A percentile compares a stretch with the other conserved stretches of the same genome.
These are phyloP conservation scores for Leptestheria dahalacensis DNA, from an alignment of 1,140 invertebrate genomes.

Conservation along the genomic window DNA sequence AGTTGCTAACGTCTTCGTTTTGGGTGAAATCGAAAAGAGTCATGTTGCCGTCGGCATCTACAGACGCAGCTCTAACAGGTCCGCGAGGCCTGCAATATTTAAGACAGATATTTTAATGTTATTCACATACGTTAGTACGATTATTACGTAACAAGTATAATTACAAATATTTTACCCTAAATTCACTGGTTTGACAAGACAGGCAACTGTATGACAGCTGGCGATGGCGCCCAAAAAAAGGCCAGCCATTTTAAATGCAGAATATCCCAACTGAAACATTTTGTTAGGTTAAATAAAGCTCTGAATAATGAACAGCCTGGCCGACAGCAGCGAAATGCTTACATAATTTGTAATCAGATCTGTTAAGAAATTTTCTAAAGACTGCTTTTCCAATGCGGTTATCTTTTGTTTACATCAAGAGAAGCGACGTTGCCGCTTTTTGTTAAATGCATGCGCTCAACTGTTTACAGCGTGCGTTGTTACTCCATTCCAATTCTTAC, in stretches of 20 bases:
- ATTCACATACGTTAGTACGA: neutral
- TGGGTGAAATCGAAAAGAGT: constrained; percentile 33
- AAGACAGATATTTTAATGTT: neutral
- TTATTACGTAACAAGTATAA: neutral
- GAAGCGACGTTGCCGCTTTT: too few relatives aligned
- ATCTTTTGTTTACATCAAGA: too few relatives aligned
- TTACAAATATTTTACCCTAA: neutral
- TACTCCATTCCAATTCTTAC: too few relatives aligned
- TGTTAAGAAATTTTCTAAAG: too few relatives aligned
- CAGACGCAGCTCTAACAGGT: neutral
- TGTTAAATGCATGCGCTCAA: too few relatives aligned
- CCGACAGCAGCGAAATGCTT: too few relatives aligned
- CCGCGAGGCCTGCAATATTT: neutral
- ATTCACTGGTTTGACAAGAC: neutral
- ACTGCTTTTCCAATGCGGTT: too few relatives aligned
- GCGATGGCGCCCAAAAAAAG: neutral
- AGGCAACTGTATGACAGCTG: neutral
- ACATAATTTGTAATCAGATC: too few relatives aligned
- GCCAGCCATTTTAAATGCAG: neutral
- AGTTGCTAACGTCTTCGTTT: constrained; percentile 27
- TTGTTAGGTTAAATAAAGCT: too few relatives aligned
- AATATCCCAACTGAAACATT: too few relatives aligned
- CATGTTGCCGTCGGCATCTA: neutral
- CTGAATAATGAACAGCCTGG: too few relatives aligned
- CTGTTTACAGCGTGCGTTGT: too few relatives aligned